Base-by-base conservation (phyloP, 1,140 invertebrate genomes). In the Cyclina sinensis region DNA sequence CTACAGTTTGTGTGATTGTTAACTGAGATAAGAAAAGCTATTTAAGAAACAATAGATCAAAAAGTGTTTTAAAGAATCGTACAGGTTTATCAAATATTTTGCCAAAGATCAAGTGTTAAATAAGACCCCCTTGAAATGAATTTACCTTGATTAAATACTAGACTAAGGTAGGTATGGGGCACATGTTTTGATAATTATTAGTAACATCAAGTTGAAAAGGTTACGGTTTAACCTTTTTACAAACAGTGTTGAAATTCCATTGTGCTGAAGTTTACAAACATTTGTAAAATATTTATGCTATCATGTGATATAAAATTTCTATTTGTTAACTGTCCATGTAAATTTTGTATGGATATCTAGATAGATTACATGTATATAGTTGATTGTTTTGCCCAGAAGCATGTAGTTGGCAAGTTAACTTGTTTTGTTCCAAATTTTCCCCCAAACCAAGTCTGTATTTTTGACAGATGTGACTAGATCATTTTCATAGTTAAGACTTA, bases 121-220 rank as follows among this genome's bases (percentile, higher is more conserved):
- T 70, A 35, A 70, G 65, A 37, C 65, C 65, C 65, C 65, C 65
- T 70, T 70, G 65, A 39, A 70, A 70, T 37, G 32, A 70, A 70
- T 70, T 35, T 37, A 70, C 65, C 32, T 39, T 70, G 65, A 70
- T 70, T 70, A 70, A 70, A 70, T 70, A 70, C 65, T 70, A 39
- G 32, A 39, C 65, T 70, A 70, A 37, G 37, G 65, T 70, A 39
- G 65, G 21, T 70, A 18, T 18, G n/a, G 5, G 65, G 32, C 3
- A 70, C 35, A 70, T 70, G 65, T 70, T 70, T 70, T 70, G 65
- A 70, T 70, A 70, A 70, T 70, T 5, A 70, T 70, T 70, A 70
- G 32, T 70, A 37, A 39, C 35, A 11, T 39, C 32, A 37, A 39
- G 35, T 70, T 70, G 65, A 70, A 70, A 37, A 35, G 35, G 65